Conservation (phyloP, 2,888 invertebrate species). For the Psococerastis gibbosa region DNA sequence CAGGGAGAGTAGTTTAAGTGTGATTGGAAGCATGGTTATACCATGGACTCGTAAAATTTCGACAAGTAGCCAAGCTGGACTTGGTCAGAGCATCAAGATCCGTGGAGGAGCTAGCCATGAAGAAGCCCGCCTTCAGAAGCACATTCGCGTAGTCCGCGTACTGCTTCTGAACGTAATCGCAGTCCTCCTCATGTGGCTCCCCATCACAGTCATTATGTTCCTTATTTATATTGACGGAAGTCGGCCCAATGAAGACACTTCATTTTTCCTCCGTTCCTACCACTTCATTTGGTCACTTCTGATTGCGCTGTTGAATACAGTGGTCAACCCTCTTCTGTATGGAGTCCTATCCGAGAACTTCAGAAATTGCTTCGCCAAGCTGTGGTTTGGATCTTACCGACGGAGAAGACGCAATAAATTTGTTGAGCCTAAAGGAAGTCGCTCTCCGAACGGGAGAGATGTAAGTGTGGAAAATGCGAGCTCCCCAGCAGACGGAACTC, state of each 20-base stretch:
- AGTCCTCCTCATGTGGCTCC: slow-evolving; percentile 37
- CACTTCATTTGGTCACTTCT: slow-evolving; percentile 32
- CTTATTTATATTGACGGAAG: slow-evolving; percentile 34
- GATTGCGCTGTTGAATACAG: slow-evolving; percentile 32
- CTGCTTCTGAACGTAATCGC: slow-evolving; percentile 33
- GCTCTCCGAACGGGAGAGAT: background rate
- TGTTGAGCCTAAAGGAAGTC: background rate
- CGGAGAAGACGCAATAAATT: slow-evolving; percentile 8
- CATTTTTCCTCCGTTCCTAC: slow-evolving; percentile 31
- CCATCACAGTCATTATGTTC: slow-evolving; percentile 32
- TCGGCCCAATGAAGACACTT: slow-evolving; percentile 28
- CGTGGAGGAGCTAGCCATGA: slow-evolving; percentile 27
- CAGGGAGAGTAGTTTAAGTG: slow-evolving; percentile 30
- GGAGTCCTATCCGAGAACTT: slow-evolving; percentile 35
- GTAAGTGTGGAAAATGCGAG: background rate
- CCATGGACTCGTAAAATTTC: slow-evolving; percentile 30
- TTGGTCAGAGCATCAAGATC: slow-evolving; percentile 16
- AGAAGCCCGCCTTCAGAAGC: slow-evolving; percentile 31
- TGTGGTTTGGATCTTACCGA: slow-evolving; percentile 23
- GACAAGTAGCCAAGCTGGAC: slow-evolving; percentile 23
- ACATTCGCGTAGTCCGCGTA: slow-evolving; percentile 32
- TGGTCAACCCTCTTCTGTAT: slow-evolving; percentile 35
- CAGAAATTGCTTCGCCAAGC: slow-evolving; percentile 26
- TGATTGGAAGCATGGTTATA: slow-evolving; percentile 28
- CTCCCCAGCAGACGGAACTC: background rate